Evolutionary conservation across 1,140 invertebrate genomes (phyloP).

Genomic region (Hyles vespertilio): DNA sequence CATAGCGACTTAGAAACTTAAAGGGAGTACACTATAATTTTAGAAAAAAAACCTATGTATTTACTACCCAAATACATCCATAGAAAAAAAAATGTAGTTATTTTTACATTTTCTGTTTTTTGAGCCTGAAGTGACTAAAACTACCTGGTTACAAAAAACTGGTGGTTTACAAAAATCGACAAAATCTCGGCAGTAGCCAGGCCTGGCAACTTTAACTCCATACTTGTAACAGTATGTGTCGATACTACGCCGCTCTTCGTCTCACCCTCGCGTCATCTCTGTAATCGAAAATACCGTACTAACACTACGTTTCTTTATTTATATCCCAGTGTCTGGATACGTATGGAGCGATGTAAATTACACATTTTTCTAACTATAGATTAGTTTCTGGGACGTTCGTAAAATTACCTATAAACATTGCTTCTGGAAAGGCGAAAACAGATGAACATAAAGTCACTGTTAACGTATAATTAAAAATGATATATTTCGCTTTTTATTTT

Average conservation of each 20-base stretch:
- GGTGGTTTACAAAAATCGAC: no score
- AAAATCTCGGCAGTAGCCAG: not conserved
- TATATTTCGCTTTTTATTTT: conserved; percentile 5
- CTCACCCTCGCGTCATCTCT: conserved; percentile 33
- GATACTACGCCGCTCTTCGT: not conserved
- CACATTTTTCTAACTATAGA: conserved; percentile 23
- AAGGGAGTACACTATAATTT: no score
- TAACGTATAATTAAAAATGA: conserved; percentile 15
- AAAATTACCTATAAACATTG: conserved; percentile 6
- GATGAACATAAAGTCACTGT: not conserved
- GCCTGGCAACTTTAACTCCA: no score
- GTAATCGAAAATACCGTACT: conserved; percentile 37
- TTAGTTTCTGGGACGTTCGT: conserved; percentile 7
- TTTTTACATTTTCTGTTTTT: no score
- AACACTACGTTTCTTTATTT: conserved; percentile 37
- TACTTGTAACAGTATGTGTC: conserved; percentile 2
- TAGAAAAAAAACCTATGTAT: no score
- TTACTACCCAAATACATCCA: no score
- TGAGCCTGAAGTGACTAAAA: no score
- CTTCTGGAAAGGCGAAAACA: conserved; percentile 5
- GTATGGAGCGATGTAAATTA: conserved; percentile 23
- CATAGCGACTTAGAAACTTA: no score
- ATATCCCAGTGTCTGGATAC: conserved; percentile 29
- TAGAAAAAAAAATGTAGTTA: no score
- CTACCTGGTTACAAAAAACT: no score